Conservation (phyloP, 2,113 vertebrate genomes). For the Cepphus grylle region DNA sequence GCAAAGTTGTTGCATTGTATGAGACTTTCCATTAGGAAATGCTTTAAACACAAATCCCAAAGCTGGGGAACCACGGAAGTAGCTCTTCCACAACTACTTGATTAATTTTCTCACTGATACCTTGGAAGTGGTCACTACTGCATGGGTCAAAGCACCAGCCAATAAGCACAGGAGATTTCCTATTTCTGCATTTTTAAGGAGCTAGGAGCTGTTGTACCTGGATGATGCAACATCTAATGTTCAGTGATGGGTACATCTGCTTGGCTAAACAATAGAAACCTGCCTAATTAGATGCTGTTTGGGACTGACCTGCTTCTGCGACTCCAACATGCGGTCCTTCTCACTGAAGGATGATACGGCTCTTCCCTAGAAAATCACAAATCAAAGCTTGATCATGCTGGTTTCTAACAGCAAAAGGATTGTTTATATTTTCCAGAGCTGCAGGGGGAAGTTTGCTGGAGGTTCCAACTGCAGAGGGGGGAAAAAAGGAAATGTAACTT, state of each 20-base stretch:
- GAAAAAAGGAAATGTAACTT: slow-evolving; percentile 2
- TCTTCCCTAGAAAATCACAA: slow-evolving; percentile 37
- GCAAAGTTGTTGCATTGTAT: neutral
- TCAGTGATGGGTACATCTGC: slow-evolving; percentile 13
- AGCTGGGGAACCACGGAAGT: neutral
- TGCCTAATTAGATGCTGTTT: slow-evolving; percentile 34
- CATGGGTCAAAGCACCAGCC: neutral
- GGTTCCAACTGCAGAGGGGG: neutral
- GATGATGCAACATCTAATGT: neutral
- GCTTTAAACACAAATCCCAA: neutral
- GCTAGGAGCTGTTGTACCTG: neutral
- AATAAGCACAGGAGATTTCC: neutral
- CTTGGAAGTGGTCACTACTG: neutral
- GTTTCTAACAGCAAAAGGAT: neutral
- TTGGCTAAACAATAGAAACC: slow-evolving; percentile 41
- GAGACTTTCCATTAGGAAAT: neutral
- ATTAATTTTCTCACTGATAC: neutral
- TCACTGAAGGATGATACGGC: neutral
- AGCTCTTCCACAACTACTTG: neutral
- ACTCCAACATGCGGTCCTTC: neutral
- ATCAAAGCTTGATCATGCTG: slow-evolving; percentile 31
- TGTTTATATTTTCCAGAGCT: slow-evolving; percentile 47
- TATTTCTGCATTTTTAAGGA: slow-evolving; percentile 6
- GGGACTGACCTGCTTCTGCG: slow-evolving; percentile 26
- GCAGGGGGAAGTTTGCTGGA: slow-evolving; percentile 19